phyloP scores from a whole-genome alignment of 2,113 vertebrate genomes.

The Phaethornis superciliosus region DNA sequence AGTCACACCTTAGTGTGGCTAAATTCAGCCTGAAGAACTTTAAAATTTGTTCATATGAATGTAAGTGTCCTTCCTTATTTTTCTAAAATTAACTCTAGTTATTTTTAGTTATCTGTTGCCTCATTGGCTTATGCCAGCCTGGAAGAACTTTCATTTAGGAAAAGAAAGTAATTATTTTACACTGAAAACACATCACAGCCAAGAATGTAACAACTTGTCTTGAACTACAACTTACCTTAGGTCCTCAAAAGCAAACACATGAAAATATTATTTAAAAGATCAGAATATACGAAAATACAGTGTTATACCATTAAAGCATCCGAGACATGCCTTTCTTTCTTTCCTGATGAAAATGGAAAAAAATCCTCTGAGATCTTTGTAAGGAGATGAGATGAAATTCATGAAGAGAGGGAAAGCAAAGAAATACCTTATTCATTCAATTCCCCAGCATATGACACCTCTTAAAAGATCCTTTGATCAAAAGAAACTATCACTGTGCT shows the following conservation, averaged over 20 bases:
- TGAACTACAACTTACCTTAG: not conserved
- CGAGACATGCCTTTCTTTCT: not conserved
- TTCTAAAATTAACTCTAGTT: constrained; percentile 20
- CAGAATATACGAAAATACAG: not conserved
- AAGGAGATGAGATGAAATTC: not conserved
- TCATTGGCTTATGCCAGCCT: not conserved
- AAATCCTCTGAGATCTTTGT: not conserved
- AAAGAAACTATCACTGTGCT: not conserved
- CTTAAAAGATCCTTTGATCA: constrained; percentile 19
- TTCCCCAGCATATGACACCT: not conserved
- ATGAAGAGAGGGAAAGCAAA: not conserved
- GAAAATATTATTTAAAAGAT: constrained; percentile 6
- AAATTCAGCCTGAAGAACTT: not conserved
- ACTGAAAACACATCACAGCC: constrained; percentile 1
- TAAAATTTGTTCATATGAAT: constrained; percentile 4
- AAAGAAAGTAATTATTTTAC: constrained; percentile 11
- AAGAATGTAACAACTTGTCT: not conserved
- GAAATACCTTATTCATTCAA: not conserved
- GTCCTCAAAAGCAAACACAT: constrained; percentile 39
- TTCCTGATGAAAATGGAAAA: not conserved
- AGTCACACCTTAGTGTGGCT: not conserved
- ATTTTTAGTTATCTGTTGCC: too few relatives aligned
- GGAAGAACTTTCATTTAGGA: not conserved
- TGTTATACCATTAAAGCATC: not conserved
- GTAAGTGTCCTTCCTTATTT: not conserved